Percentiles rank a stretch among this genome's conserved stretches.
These are phyloP conservation scores for Colletes gigas DNA, from an alignment of 1,140 invertebrate species.

Conservation along the genomic window DNA sequence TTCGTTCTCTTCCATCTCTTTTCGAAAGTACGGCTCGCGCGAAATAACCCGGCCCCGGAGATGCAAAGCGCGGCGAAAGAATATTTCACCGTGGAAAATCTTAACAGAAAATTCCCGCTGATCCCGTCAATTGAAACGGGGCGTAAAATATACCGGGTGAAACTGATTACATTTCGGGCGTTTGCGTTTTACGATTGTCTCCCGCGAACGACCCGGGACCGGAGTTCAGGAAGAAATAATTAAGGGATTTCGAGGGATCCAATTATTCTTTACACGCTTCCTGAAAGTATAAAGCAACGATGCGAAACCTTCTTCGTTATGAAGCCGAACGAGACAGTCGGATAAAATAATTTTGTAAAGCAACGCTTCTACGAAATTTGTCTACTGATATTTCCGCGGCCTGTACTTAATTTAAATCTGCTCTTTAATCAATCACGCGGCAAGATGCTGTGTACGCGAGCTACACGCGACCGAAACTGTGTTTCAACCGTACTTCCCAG, in stretches of 20 bases:
- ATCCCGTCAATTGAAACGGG: neutral
- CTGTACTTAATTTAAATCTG: neutral
- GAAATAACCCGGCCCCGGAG: neutral
- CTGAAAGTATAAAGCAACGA: too few species aligned
- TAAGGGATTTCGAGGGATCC: too few species aligned
- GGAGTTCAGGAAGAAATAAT: too few species aligned
- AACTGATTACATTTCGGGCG: neutral
- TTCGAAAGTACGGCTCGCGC: too few species aligned
- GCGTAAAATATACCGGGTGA: neutral
- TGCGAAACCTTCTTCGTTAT: too few species aligned
- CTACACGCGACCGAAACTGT: neutral
- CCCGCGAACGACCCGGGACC: neutral
- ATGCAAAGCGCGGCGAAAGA: neutral
- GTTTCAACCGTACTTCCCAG: constrained; percentile 1
- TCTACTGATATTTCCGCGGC: too few species aligned
- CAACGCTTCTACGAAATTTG: too few species aligned
- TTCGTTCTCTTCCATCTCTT: neutral
- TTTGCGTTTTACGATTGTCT: neutral
- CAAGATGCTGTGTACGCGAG: neutral
- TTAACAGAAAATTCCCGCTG: neutral
- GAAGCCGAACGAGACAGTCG: too few species aligned
- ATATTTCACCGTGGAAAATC: neutral
- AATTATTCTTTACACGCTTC: too few species aligned
- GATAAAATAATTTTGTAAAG: too few species aligned
- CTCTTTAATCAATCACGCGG: neutral